Evolutionary conservation across 2,888 invertebrate species (phyloP), one percentile per base, ranked within the genome.

Genomic region (Unio delphinus): DNA sequence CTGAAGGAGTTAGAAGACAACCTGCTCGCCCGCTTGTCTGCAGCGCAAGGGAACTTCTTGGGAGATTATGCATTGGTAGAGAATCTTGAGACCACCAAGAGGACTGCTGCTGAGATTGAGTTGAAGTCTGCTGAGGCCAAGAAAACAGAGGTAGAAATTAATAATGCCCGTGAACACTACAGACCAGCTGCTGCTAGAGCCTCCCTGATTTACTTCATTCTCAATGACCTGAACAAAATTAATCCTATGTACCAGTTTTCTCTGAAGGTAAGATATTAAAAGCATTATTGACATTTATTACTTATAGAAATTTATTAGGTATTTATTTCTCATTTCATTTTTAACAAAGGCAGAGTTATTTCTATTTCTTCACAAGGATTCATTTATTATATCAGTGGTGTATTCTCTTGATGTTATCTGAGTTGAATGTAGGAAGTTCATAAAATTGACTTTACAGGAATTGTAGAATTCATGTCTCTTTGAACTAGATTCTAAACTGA

Each of bases 191-290:
- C 98, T 0, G 95, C 96, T 0, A 92, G 98, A 86, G 97, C 97
- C 0, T 97, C 97, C 68, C 92, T 98, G 7, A 91, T 98, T 0
- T 98, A 98, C 90, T 98, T 98, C 86, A 97, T 98, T 80, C 91
- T 98, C 58, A 98, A 98, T 87, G 98, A 98, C 82, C 92, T 98
- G 70, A 95, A 97, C 90, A 96, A 96, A 34, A 97, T 98, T 74
- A 97, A 98, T 91, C 97, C 97, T 1, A 97, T 98, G 83, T 98
- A 98, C 90, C 97, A 98, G 89, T 98, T 98, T 91, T 98, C 97
- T 18, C 91, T 98, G 73, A 98, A 98, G 93, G 96, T 94, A 66
- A 72, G 73, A 34, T 58, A 11, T 54, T 26, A 26, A 17, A 8
- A n/a, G 15, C 23, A 15, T 17, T 58, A 23, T n/a, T 30, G 17